Base-by-base conservation (phyloP, 2,888 invertebrate genomes). In the Lasioglossum calceatum region DNA sequence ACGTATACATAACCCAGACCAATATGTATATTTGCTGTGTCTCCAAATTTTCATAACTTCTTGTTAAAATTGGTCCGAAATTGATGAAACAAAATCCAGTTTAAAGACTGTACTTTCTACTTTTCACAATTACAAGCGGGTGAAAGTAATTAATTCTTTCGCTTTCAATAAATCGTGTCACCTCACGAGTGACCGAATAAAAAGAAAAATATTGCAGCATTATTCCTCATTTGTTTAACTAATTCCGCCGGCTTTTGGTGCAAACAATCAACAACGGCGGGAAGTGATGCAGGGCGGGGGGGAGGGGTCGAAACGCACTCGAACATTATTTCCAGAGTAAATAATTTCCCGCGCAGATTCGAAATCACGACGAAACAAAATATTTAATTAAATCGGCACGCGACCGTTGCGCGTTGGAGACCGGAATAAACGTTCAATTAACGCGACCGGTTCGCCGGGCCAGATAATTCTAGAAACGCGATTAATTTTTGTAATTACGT, bases 401-500 rank as follows among this genome's bases (percentile, higher is more conserved):
- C 74, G 77, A 72, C 71, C 75, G 27, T 27, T 27, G 27, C 27
- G 27, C 27, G 27, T 42, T 32, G 27, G 70, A 79, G 86, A 44
- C 27, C 77, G 71, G 67, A 82, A 86, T 86, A 84, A 90, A 84
- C 58, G 79, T 74, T 54, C 58, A 32, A 83, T 75, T 84, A 82
- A 77, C 86, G 82, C 75, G 73, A 8, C 58, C 70, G 70, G 36
- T 36, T n/a, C 16, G 42, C 44, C 64, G 79, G 50, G 47, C 80
- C 77, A 64, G 79, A 75, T 86, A 86, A 85, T 88, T 81, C 71
- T 81, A 80, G 82, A 84, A 79, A 80, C 77, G 73, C 82, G 90
- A 89, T 89, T 88, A 84, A 87, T 89, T 91, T 88, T 86, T 89
- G 82, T 75, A 77, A 88, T 85, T 80, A 79, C 75, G 47, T 50